Evolutionary conservation across 2,797 vertebrate genomes (phyloP), one percentile per base, ranked within the genome.

Genomic region (Acanthopagrus latus): DNA sequence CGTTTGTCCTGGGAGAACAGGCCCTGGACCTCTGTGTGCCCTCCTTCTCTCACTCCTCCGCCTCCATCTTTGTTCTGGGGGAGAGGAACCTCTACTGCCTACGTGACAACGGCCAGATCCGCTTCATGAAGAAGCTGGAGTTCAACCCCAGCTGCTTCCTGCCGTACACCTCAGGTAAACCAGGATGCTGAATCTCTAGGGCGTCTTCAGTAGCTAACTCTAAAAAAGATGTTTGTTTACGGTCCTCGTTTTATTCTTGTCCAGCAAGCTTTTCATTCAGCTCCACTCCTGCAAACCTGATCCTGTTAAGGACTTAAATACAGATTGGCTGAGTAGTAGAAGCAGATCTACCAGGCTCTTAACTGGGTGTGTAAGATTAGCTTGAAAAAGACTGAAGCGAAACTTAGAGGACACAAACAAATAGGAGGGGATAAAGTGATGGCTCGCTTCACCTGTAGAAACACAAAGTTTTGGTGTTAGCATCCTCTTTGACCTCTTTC

Each of bases 81-180:
- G 97, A 99, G 91, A 97, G 97, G 85, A 99, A 97, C 90, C 92
- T 99, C 67, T 99, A 97, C 91, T 98, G 97, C 87, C 93, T 99
- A 8, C 97, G 97, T 78, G 98, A 99, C 88, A 99, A 97, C 9
- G 97, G 97, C 2, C 97, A 98, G 89, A 97, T 99, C 83, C 96
- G 96, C 75, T 99, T 97, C 93, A 99, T 99, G 97, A 99, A 99
- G 94, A 99, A 99, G 73, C 94, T 99, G 71, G 97, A 99, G 84
- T 97, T 94, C 92, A 99, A 92, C 86, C 97, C 98, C 12, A 97
- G 98, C 93, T 98, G 97, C 91, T 99, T 99, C 89, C 92, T 99
- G 77, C 98, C 98, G 3, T 99, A 99, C 38, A 88, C 95, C 81
- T 97, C 97, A 96, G 97, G 98, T 99, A 93, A 91, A 54, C 25